phyloP scores from a whole-genome alignment of 2,797 vertebrate genomes.

The Erpetoichthys calabaricus region DNA sequence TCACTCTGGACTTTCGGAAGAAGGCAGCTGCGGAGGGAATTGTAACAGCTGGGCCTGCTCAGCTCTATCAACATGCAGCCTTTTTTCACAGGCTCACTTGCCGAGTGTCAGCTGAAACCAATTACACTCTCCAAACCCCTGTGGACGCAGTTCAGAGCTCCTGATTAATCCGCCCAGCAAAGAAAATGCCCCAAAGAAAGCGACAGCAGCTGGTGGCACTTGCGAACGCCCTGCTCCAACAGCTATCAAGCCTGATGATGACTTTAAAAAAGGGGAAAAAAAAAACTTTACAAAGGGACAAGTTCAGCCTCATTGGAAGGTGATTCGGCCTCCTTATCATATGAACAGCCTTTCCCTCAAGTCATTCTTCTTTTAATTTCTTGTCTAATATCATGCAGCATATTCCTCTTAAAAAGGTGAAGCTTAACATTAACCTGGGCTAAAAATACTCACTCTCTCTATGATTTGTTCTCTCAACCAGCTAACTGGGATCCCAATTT shows the following conservation, averaged over 20 bases:
- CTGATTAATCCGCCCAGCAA: conserved; percentile 61
- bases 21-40: conserved; percentile 39
- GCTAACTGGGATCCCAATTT: conserved; percentile 62
- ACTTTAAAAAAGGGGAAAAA: conserved; percentile 25
- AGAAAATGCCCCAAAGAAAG: conserved; percentile 56
- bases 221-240: conserved; percentile 7
- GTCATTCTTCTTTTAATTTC: conserved; percentile 68
- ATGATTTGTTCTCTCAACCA: conserved; percentile 67
- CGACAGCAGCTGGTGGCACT: conserved; percentile 50
- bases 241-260: conserved; percentile 27
- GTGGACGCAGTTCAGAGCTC: conserved; percentile 55
- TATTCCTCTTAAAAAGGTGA: conserved; percentile 57
- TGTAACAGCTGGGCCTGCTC: conserved; percentile 55
- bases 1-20: background rate
- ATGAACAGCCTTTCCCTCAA: conserved; percentile 59
- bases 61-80: conserved; percentile 50
- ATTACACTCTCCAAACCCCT: conserved; percentile 57
- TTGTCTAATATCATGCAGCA: conserved; percentile 65
- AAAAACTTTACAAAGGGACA: conserved; percentile 35
- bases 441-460: conserved; percentile 74
- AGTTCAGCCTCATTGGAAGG: conserved; percentile 58
- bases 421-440: conserved; percentile 56
- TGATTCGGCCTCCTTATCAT: conserved; percentile 61
- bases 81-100: conserved; percentile 51
- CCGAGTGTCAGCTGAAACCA: conserved; percentile 62